phyloP scores from a whole-genome alignment of 2,888 invertebrate species.

The Neria commutata region DNA sequence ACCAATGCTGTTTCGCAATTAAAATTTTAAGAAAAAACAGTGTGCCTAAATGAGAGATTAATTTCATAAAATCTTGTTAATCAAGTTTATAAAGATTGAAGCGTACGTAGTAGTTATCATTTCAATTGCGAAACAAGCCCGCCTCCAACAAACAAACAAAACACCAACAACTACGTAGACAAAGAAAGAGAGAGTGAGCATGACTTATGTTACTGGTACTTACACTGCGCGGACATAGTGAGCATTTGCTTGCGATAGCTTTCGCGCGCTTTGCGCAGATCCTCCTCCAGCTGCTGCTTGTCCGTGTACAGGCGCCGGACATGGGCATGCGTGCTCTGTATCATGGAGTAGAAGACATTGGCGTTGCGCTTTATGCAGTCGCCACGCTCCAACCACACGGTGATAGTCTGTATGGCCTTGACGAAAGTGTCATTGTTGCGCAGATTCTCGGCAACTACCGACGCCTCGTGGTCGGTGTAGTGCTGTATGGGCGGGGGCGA shows the following conservation, averaged over 20 bases:
- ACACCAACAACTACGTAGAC: too few species aligned
- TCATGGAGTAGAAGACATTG: conserved; percentile 93
- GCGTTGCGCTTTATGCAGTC: conserved; percentile 92
- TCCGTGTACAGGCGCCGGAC: conserved; percentile 84
- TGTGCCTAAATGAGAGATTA: too few species aligned
- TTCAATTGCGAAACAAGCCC: too few species aligned
- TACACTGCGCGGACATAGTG: conserved; percentile 88
- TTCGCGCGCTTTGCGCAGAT: conserved; percentile 83
- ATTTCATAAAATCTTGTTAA: too few species aligned
- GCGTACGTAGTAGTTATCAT: too few species aligned
- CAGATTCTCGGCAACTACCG: conserved; percentile 79
- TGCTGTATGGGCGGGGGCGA: conserved; percentile 86
- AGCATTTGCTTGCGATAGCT: conserved; percentile 84
- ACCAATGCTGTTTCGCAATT: too few species aligned
- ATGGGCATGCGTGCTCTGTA: conserved; percentile 93
- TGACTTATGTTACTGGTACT: too few species aligned
- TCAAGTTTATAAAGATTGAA: too few species aligned
- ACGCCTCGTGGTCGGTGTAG: conserved; percentile 81
- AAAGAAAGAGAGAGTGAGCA: too few species aligned
- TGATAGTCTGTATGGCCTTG: conserved; percentile 82
- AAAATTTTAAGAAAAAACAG: too few species aligned
- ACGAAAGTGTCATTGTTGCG: conserved; percentile 86
- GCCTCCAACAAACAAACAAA: too few species aligned
- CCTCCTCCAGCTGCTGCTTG: conserved; percentile 86
- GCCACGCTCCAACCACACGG: conserved; percentile 92